Percentiles rank a stretch among this genome's conserved stretches.
phyloP scores from a whole-genome alignment of 1,140 invertebrate species.

The Gonatopus flavifemur region DNA sequence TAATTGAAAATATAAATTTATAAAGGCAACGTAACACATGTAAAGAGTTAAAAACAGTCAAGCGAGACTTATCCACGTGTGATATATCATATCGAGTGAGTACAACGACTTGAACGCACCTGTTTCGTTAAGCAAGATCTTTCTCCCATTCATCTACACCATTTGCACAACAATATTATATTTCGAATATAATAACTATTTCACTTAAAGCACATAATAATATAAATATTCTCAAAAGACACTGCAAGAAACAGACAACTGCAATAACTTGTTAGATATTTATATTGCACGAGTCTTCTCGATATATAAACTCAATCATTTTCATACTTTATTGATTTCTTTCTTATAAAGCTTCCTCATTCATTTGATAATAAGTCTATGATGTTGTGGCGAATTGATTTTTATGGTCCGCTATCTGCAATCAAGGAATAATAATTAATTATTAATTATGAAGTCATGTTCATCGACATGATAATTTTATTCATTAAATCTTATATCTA shows the following conservation, averaged over 20 bases:
- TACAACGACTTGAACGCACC: constrained; percentile 9
- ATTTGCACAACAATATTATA: constrained; percentile 33
- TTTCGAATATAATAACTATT: constrained; percentile 27
- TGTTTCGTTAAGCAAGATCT: constrained; percentile 27
- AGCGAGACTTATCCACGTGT: constrained; percentile 19
- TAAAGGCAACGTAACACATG: constrained; percentile 38
- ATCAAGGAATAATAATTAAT: constrained; percentile 11
- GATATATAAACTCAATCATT: constrained; percentile 32
- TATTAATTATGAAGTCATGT: no score
- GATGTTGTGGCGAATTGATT: constrained; percentile 28
- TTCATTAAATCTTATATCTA: no score
- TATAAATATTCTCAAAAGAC: constrained; percentile 34
- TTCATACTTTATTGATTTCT: constrained; percentile 27
- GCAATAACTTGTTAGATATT: constrained; percentile 39
- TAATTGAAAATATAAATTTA: constrained; percentile 49
- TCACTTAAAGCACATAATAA: constrained; percentile 27
- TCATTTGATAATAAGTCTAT: constrained; percentile 38
- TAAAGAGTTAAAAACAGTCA: constrained; percentile 30
- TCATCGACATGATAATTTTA: no score
- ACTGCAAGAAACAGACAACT: constrained; percentile 38
- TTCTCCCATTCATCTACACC: constrained; percentile 11
- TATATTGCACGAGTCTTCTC: constrained; percentile 40
- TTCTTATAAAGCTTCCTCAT: constrained; percentile 47
- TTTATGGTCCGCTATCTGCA: constrained; percentile 35
- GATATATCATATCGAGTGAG: constrained; percentile 7